phyloP scores from a whole-genome alignment of 2,113 vertebrate genomes.

The Hippocampus comes region DNA sequence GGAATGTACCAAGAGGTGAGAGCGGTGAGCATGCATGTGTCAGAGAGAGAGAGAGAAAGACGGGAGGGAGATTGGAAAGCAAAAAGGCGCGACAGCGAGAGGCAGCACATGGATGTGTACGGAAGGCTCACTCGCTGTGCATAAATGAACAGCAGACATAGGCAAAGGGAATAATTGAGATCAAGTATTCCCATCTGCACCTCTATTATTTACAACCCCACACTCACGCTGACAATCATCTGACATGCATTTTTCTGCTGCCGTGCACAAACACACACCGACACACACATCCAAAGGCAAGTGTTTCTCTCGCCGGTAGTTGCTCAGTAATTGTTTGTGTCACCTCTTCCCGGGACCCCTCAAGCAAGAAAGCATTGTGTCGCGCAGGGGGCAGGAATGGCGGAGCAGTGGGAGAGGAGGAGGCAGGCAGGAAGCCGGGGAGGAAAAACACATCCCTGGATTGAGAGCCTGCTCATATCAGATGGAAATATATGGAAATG shows the following conservation, averaged over 20 bases:
- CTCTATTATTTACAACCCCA: constrained; percentile 47
- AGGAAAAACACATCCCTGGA: constrained; percentile 65
- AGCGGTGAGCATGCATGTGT: constrained; percentile 64
- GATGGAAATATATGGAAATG: constrained; percentile 76
- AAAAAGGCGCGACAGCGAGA: constrained; percentile 30
- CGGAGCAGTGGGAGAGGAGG: constrained; percentile 32
- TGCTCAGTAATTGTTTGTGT: constrained; percentile 68
- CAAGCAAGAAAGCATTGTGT: constrained; percentile 49
- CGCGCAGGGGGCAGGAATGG: constrained; percentile 39
- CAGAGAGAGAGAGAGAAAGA: constrained; percentile 54
- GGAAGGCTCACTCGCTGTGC: constrained; percentile 30
- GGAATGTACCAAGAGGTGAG: constrained; percentile 69
- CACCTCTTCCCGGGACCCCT: constrained; percentile 53
- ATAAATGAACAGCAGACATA: constrained; percentile 44
- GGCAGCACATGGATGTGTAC: constrained; percentile 42
- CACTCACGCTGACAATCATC: constrained; percentile 39
- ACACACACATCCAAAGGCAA: constrained; percentile 31
- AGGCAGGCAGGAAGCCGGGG: constrained; percentile 51
- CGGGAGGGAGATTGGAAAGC: constrained; percentile 38
- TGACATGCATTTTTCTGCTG: constrained; percentile 33
- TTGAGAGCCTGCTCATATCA: constrained; percentile 65
- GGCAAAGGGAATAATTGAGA: constrained; percentile 51
- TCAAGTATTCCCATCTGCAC: constrained; percentile 53
- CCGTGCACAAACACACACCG: constrained; percentile 17
- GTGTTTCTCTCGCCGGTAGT: constrained; percentile 49